Evolutionary conservation across 2,888 invertebrate species (phyloP), one percentile per base, ranked within the genome.

Genomic region (Drosophila bunnanda): DNA sequence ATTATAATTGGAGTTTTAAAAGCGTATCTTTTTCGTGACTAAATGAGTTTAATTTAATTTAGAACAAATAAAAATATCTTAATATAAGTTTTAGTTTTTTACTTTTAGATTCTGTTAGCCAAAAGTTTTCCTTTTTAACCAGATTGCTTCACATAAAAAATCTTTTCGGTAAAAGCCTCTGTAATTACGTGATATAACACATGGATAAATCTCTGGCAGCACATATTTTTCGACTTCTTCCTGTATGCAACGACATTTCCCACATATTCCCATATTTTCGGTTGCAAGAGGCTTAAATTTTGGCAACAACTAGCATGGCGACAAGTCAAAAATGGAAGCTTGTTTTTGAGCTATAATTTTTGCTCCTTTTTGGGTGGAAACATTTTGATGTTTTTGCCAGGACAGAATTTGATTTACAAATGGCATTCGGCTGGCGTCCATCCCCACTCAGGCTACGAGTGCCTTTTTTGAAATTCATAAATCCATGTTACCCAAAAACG

Each of bases 381-480:
- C 30, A 65, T 52, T 54, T 69, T 38, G 12, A 38, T 65, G 50
- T 43, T 66, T 62, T 66, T 66, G 43, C 41, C 15, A 38, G 54
- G n/a, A 17, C 39, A 55, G 28, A 55, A 67, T 67, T 69, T 67
- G 67, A 67, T 67, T 67, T 69, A 38, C 67, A 67, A 69, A 67
- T 69, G 46, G 67, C 70, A 69, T 32, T 46, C 22, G 43, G 12
- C 52, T 30, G 36, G 17, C 30, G 17, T n/a, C 34, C 25, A 59
- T 32, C 20, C 32, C 17, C 60, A 32, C 50, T 50, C 50, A 32
- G 50, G 15, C 20, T 12, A 52, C 55, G 32, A 48, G 55, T 69
- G 39, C 34, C 25, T 32, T 22, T 54, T 67, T 69, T 12, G 46
- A 30, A 55, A 69, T 48, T 69, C 67, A 67, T 70, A 67, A 67